Base-by-base conservation (phyloP, 2,888 invertebrate genomes). In the Troides oblongomaculatus region DNA sequence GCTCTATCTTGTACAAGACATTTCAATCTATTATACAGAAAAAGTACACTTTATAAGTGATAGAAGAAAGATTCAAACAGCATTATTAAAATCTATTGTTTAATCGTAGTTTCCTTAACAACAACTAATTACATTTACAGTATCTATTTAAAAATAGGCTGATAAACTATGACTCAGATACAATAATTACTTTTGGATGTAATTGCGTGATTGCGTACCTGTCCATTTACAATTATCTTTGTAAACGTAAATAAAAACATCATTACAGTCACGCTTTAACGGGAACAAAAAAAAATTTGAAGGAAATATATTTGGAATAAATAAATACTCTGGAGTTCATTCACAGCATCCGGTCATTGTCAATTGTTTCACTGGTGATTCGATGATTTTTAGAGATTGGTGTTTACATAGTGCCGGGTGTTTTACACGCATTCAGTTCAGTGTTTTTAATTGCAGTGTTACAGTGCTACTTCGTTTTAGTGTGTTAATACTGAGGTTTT, bases 311-410 rank as follows among this genome's bases (percentile, higher is more conserved):
- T 69, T 68, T 64, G 68, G 60, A 69, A 71, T 68, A 71, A 73
- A 72, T 61, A 68, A 61, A 50, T 64, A 66, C 65, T 65, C 59
- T 64, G 61, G 57, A 63, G 39, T 66, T 57, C 73, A 74, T 70
- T 73, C 72, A 30, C 73, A 76, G 69, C 77, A 76, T 84, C 81
- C 82, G 83, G 80, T 76, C 74, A 78, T 84, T 83, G 84, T 84
- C 73, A 69, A 81, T 82, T 80, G 79, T 77, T 70, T 70, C 66
- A 70, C 43, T n/a, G 74, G 53, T 25, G 53, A 36, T 21, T 66
- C 63, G 56, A 18, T 64, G 43, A 3, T 43, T 58, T 56, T 23
- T 61, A 50, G 53, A 50, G 4, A 39, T 68, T 64, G 46, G 17
- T 56, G 17, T 25, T 62, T 43, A 36, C 23, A n/a, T 30, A 62